Evolutionary conservation across 92 coral and sea anemone genomes (phyloP), one percentile per base, ranked within the genome.

Genomic region (Montipora capitata): DNA sequence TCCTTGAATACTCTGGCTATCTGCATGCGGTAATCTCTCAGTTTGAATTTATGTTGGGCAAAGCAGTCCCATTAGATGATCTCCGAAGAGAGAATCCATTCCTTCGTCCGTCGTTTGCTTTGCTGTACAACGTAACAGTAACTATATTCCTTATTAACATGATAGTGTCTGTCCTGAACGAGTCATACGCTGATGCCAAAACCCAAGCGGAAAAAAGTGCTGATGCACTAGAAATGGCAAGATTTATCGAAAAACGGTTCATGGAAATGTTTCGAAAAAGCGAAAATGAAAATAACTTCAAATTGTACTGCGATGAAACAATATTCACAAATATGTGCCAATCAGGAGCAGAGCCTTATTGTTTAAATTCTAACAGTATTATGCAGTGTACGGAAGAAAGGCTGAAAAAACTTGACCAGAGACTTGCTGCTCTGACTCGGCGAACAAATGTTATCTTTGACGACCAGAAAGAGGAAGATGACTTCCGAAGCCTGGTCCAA

Each of bases 161-260:
- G 82, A 61, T 90, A 35, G 82, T 90, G 12, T 87, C 85, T 40
- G 82, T 90, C 14, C 82, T 90, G 0, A 90, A 90, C 78, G 93
- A 90, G 42, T 85, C 93, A 0, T 90, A 72, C 20, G 14, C 73
- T 13, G 87, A 85, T 18, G 87, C 87, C 8, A 72, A 74, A 68
- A 73, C 68, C 12, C 59, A 27, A 15, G 82, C 59, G 12, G 78
- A 80, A 41, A 82, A 74, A 54, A 63, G 88, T 13, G 51, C 79
- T 4, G 87, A 79, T 5, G 90, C 79, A 18, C 81, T 84, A 18
- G 93, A 90, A 42, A 79, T 90, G 93, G 90, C 87, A 42, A 63
- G 72, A 12, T 90, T 85, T 59, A 79, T 90, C 10, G 87, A 72
- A 3, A 77, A 84, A 43, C 62, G 81, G 7, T 13, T 79, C 11